phyloP scores from a whole-genome alignment of 2,113 vertebrate species.

The Chitala chitala region DNA sequence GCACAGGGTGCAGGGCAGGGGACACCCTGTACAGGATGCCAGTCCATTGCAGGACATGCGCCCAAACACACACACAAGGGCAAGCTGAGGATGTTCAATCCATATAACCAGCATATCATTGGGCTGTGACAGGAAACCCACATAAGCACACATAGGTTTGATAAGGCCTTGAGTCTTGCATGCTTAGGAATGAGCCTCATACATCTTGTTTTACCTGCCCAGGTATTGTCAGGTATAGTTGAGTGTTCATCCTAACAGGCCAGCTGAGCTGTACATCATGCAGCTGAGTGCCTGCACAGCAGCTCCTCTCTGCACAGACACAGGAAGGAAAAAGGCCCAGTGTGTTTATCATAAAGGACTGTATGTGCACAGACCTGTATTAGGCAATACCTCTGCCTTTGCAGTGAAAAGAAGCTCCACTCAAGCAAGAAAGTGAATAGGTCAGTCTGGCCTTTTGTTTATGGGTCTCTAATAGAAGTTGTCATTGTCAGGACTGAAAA shows the following conservation, averaged over 20 bases:
- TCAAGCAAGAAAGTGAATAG: constrained; percentile 51
- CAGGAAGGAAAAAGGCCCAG: constrained; percentile 61
- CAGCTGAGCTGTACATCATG: constrained; percentile 62
- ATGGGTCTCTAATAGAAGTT: constrained; percentile 44
- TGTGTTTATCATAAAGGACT: constrained; percentile 63
- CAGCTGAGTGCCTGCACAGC: constrained; percentile 45
- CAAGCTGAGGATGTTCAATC: too few species aligned
- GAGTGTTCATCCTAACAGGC: constrained; percentile 57
- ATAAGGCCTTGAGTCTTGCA: background rate
- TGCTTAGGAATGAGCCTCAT: background rate
- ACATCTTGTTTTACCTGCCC: constrained; percentile 1
- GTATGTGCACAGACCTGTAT: constrained; percentile 49
- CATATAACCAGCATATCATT: too few species aligned
- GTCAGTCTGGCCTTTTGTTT: constrained; percentile 52
- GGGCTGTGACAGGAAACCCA: too few species aligned
- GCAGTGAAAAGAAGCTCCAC: constrained; percentile 44
- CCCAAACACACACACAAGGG: too few species aligned
- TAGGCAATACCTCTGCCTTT: constrained; percentile 47
- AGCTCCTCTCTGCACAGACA: constrained; percentile 55
- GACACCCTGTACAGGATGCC: too few species aligned
- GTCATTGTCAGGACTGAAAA: constrained; percentile 37
- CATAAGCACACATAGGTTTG: too few species aligned
- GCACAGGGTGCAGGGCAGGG: too few species aligned
- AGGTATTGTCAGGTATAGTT: constrained; percentile 44
- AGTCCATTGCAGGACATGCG: too few species aligned